Conservation (phyloP, 2,113 vertebrate genomes). For the Apus apus region DNA sequence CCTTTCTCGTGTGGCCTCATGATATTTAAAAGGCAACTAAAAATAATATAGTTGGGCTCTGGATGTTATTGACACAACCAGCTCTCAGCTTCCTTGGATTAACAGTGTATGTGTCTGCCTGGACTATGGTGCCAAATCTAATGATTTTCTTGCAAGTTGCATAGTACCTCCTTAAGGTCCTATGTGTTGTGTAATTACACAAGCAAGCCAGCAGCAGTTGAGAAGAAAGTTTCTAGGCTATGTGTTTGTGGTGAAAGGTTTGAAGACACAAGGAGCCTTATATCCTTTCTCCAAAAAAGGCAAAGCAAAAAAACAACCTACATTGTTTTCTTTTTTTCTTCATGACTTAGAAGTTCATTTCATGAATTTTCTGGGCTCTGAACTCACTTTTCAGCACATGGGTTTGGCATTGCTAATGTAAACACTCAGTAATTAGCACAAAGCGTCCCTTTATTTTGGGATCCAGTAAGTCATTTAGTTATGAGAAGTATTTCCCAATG, state of each 20-base stretch:
- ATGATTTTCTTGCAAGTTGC: background rate
- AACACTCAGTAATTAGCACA: background rate
- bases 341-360: background rate
- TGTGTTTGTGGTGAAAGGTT: background rate
- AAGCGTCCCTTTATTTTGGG: background rate
- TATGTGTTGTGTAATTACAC: background rate
- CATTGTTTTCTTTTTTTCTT: background rate
- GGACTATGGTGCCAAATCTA: background rate
- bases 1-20: background rate
- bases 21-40: background rate
- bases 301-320: background rate
- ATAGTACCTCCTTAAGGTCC: background rate
- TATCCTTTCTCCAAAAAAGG: background rate
- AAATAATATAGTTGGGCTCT: background rate
- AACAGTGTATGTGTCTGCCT: background rate
- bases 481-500: background rate
- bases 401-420: background rate
- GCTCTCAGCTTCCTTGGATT: background rate
- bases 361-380: background rate
- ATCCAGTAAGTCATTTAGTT: background rate
- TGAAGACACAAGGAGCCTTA: background rate
- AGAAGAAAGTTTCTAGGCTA: background rate
- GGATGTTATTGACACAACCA: background rate
- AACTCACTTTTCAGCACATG: background rate
- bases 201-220: background rate